Conservation (phyloP, 2,797 vertebrate genomes). For the Rhynchonycteris naso region DNA sequence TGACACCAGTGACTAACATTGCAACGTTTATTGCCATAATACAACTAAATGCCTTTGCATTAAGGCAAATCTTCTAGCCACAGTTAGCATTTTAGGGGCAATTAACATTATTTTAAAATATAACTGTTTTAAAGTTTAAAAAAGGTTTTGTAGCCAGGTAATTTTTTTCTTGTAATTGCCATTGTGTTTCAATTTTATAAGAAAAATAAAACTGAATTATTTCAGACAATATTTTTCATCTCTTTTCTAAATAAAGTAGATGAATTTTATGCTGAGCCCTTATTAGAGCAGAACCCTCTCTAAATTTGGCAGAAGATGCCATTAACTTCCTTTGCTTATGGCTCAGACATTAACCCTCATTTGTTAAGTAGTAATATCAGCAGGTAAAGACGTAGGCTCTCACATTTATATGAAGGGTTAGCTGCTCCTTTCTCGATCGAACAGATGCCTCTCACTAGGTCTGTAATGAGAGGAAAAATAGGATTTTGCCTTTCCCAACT, state of each 20-base stretch:
- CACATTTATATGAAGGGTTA: neutral
- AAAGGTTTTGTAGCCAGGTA: constrained; percentile 51
- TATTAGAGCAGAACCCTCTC: constrained; percentile 45
- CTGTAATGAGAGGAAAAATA: neutral
- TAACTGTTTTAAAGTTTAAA: constrained; percentile 67
- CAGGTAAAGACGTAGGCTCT: constrained; percentile 12
- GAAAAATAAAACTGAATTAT: constrained; percentile 68
- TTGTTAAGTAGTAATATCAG: constrained; percentile 35
- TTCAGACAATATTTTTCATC: constrained; percentile 43
- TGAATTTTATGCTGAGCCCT: constrained; percentile 2
- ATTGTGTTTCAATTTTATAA: constrained; percentile 59
- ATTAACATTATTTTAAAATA: constrained; percentile 72
- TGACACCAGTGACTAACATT: neutral
- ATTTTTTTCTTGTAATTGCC: constrained; percentile 55
- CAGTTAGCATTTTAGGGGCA: constrained; percentile 45
- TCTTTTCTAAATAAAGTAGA: constrained; percentile 47
- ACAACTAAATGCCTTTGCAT: constrained; percentile 5
- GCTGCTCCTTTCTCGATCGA: neutral
- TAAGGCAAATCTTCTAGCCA: constrained; percentile 28
- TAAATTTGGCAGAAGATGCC: constrained; percentile 20
- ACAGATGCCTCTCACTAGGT: constrained; percentile 15
- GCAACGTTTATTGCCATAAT: neutral
- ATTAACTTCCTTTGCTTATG: constrained; percentile 50
- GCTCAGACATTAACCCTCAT: constrained; percentile 30
- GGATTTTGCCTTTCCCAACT: neutral